Conservation (phyloP, 1,140 invertebrate species). For the Euura lappo region DNA sequence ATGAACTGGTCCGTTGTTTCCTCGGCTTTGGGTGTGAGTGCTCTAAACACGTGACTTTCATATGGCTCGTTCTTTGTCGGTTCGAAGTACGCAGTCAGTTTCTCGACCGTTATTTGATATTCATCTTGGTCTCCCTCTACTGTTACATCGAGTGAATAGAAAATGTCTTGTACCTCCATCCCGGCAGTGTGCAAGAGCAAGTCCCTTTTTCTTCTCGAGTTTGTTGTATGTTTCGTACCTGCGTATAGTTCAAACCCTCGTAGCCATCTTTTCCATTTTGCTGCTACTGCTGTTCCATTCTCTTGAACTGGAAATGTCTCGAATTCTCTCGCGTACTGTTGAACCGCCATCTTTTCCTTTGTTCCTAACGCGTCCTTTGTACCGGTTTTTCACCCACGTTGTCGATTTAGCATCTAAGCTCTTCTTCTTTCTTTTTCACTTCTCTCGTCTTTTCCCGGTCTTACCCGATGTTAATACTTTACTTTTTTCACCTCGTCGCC, state of each 20-base stretch:
- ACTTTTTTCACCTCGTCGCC: too few relatives aligned
- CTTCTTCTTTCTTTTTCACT: too few relatives aligned
- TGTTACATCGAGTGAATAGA: slow-evolving; percentile 31
- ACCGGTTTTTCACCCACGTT: too few relatives aligned
- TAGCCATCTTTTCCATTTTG: slow-evolving; percentile 33
- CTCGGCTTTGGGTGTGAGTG: slow-evolving; percentile 28
- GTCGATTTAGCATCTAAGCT: too few relatives aligned
- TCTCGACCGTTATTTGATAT: slow-evolving; percentile 20
- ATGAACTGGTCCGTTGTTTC: slow-evolving; percentile 34
- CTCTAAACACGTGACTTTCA: slow-evolving; percentile 41
- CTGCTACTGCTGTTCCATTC: slow-evolving; percentile 19
- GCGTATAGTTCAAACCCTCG: slow-evolving; percentile 26
- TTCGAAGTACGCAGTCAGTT: slow-evolving; percentile 30
- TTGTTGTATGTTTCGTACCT: slow-evolving; percentile 29
- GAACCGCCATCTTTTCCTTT: not conserved
- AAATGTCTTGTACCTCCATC: slow-evolving; percentile 41
- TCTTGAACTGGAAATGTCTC: slow-evolving; percentile 20
- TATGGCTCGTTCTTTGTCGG: slow-evolving; percentile 35
- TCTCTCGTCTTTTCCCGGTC: too few relatives aligned
- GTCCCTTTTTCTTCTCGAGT: slow-evolving; percentile 35
- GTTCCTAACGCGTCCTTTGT: not conserved
- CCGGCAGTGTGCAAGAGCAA: slow-evolving; percentile 38
- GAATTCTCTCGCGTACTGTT: not conserved
- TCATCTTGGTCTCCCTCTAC: slow-evolving; percentile 18
- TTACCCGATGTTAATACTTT: too few relatives aligned